These are phyloP conservation scores for Homarus gammarus DNA, from an alignment of 2,888 invertebrate genomes.

Conservation along the genomic window DNA sequence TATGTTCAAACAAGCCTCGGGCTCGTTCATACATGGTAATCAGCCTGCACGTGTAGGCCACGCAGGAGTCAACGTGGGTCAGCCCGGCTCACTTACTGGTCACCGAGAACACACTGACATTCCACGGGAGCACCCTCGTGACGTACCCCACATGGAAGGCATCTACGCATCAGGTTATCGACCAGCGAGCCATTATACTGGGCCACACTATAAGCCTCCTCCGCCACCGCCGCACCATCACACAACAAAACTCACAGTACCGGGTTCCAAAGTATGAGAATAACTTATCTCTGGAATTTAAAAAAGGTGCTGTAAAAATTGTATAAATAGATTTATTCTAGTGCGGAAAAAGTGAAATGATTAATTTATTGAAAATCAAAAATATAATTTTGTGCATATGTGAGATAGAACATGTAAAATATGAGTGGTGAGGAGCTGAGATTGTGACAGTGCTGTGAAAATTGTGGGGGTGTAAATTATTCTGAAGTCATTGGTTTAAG, in stretches of 20 bases:
- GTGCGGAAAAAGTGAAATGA: constrained; percentile 23
- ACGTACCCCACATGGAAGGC: constrained; percentile 33
- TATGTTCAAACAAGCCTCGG: constrained; percentile 51
- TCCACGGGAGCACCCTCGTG: constrained; percentile 20
- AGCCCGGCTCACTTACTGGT: constrained; percentile 18
- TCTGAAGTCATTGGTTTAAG: constrained; percentile 19
- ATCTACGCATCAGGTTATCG: constrained; percentile 50
- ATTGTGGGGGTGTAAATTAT: constrained; percentile 19
- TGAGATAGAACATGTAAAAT: constrained; percentile 17
- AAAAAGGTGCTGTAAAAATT: constrained; percentile 23
- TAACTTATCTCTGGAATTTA: not conserved
- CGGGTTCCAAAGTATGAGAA: constrained; percentile 63
- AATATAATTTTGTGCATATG: constrained; percentile 37
- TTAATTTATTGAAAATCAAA: constrained; percentile 63
- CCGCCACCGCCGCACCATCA: constrained; percentile 62
- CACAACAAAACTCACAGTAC: constrained; percentile 61
- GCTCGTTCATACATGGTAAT: constrained; percentile 19
- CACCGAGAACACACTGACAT: constrained; percentile 37
- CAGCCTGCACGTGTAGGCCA: constrained; percentile 32
- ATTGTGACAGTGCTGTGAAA: constrained; percentile 5
- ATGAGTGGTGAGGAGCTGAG: not conserved
- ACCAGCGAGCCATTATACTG: constrained; percentile 57
- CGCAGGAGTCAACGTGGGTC: constrained; percentile 14
- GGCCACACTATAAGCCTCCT: constrained; percentile 54
- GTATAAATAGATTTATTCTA: constrained; percentile 14